Base-by-base conservation (phyloP, 2,797 vertebrate species). In the Rhinoraja longicauda region DNA sequence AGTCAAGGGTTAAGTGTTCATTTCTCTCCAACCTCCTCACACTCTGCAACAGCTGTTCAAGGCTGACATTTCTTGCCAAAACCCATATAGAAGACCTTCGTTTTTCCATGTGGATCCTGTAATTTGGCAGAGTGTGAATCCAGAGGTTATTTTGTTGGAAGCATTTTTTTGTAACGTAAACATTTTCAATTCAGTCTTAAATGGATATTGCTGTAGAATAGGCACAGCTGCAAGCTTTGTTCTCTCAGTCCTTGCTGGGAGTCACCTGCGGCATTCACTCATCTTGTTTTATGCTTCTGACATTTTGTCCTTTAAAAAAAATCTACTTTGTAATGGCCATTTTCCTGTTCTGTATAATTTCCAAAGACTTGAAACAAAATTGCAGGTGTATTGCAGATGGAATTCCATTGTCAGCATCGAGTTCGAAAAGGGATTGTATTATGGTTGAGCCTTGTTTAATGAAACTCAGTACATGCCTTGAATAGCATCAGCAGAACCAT, bases 61-160 rank as follows among this genome's bases (percentile, higher is more conserved):
- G 36, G 39, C 90, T 53, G 70, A 73, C 53, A 67, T 53, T 91
- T 73, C 90, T 73, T 91, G 90, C 70, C 36, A 91, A 91, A 91
- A 53, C 72, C 36, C 39, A 13, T 73, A 24, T 90, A 91, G 86
- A n/a, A 90, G 67, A 53, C 67, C 12, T 45, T 72, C 36, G 91
- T 91, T 64, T 91, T 73, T 73, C 67, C 90, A 91, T 91, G 70
- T 73, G 67, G 72, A 91, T 91, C 90, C 88, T 45, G 36, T 91
- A 91, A 91, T 91, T 91, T 91, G 21, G 62, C 86, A 67, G 62
- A 70, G 19, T 91, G 36, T 91, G 36, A 73, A 53, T 91, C 90
- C 24, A 53, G 67, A 73, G 32, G 13, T 53, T 91, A 59, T 64
- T 17, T 86, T 72, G 9, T 91, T 72, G 88, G 36, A 91, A 70